Evolutionary conservation across 92 coral and sea anemone genomes (phyloP).

Genomic region (Palythoa caribaeorum): DNA sequence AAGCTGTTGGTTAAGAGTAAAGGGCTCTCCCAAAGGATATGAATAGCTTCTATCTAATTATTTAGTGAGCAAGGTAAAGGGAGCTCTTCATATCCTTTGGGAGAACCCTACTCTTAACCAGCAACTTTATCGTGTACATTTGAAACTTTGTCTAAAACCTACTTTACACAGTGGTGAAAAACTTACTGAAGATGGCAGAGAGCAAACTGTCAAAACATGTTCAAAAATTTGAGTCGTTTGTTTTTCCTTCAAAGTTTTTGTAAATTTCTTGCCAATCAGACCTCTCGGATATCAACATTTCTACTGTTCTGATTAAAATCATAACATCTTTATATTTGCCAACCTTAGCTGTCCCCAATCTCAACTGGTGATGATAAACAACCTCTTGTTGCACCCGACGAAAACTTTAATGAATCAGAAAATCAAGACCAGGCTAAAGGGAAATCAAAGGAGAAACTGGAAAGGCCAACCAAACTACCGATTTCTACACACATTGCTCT

Average conservation of each 20-base stretch:
- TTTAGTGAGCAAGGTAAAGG: too few species aligned
- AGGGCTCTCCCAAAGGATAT: too few species aligned
- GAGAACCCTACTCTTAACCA: too few species aligned
- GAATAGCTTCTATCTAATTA: too few species aligned
- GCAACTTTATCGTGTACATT: too few species aligned
- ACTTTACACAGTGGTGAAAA: too few species aligned
- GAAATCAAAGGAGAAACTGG: slow-evolving; percentile 19
- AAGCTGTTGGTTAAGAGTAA: too few species aligned
- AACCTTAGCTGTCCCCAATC: slow-evolving; percentile 1
- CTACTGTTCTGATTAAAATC: background rate
- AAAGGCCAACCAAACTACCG: slow-evolving; percentile 14
- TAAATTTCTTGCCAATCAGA: background rate
- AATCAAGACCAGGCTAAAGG: slow-evolving; percentile 31
- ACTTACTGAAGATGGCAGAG: too few species aligned
- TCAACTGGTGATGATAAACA: slow-evolving; percentile 52
- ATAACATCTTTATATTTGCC: background rate
- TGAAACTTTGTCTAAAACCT: too few species aligned
- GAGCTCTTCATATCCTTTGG: too few species aligned
- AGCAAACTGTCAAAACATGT: too few species aligned
- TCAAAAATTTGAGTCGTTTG: background rate
- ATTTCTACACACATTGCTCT: slow-evolving; percentile 31
- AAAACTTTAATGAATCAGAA: slow-evolving; percentile 72
- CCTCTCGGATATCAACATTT: too few species aligned
- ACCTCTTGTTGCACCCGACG: slow-evolving; percentile 75
- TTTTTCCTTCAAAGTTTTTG: background rate